Evolutionary conservation across 2,888 invertebrate genomes (phyloP).

Genomic region (Lycia hirtaria): DNA sequence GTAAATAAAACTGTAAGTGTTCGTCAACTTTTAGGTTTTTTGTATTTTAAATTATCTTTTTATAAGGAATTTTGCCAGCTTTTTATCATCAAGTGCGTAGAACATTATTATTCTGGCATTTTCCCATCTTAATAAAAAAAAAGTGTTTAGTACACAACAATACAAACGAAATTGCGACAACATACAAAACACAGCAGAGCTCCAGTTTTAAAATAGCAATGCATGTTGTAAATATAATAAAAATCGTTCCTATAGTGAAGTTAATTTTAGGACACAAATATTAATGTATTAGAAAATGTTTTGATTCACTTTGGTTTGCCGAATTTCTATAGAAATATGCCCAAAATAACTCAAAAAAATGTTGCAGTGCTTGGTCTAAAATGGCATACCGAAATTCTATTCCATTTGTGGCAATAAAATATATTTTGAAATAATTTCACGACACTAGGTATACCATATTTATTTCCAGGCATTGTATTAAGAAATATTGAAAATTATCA

Average conservation of each 20-base stretch:
- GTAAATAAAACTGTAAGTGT: no score
- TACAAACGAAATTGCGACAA: no score
- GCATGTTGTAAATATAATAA: conserved; percentile 27
- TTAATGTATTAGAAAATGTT: not conserved
- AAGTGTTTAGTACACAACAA: no score
- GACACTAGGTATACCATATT: not conserved
- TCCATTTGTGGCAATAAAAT: not conserved
- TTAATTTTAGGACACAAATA: conserved; percentile 17
- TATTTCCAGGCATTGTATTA: not conserved
- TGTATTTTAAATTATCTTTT: no score
- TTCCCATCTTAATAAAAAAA: no score
- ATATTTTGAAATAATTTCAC: not conserved
- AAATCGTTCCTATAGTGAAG: conserved; percentile 33
- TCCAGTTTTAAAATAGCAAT: conserved; percentile 15
- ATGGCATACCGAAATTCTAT: not conserved
- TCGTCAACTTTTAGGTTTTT: no score
- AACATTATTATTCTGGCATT: no score
- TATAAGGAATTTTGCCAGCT: no score
- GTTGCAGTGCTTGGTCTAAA: not conserved
- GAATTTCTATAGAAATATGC: not conserved
- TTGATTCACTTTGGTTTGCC: not conserved
- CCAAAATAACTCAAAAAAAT: not conserved
- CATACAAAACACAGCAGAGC: not conserved
- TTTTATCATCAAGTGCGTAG: no score
- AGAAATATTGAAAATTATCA: conserved; percentile 1